phyloP scores from a whole-genome alignment of 2,888 invertebrate species.

The Rhagophthalmus giganteus region DNA sequence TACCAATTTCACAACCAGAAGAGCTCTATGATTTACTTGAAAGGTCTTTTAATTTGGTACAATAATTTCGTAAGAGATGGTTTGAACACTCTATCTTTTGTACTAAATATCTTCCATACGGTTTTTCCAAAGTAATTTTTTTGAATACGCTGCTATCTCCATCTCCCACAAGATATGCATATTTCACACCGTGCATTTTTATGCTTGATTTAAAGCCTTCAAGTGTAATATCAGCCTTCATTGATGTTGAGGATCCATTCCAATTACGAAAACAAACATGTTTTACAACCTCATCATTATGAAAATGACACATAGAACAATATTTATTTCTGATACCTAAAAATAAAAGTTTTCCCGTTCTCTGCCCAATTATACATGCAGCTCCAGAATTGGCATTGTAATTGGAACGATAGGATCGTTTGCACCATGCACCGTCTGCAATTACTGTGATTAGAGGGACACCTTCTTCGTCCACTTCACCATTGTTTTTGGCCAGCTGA shows the following conservation, averaged over 20 bases:
- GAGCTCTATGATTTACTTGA: background rate
- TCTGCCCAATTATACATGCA: background rate
- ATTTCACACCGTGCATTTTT: conserved; percentile 12
- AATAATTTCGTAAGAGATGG: background rate
- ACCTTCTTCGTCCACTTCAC: background rate
- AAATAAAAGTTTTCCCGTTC: background rate
- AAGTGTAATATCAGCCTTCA: conserved; percentile 6
- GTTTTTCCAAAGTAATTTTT: background rate
- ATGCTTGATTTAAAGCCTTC: no score
- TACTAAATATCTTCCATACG: background rate
- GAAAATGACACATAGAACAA: background rate
- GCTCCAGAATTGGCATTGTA: no score
- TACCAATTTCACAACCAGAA: background rate
- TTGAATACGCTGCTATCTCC: conserved; percentile 18
- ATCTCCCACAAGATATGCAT: conserved; percentile 8
- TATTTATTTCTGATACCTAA: no score
- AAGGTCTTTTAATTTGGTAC: background rate
- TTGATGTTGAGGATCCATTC: conserved; percentile 2
- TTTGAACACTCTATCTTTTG: conserved; percentile 2
- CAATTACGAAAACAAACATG: conserved; percentile 6
- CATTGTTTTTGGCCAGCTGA: background rate
- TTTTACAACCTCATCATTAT: background rate
- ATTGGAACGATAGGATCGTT: background rate
- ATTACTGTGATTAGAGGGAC: background rate
- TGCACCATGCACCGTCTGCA: background rate